Conservation (phyloP, 2,797 vertebrate genomes). For the Hypotaenidia okinawae region DNA sequence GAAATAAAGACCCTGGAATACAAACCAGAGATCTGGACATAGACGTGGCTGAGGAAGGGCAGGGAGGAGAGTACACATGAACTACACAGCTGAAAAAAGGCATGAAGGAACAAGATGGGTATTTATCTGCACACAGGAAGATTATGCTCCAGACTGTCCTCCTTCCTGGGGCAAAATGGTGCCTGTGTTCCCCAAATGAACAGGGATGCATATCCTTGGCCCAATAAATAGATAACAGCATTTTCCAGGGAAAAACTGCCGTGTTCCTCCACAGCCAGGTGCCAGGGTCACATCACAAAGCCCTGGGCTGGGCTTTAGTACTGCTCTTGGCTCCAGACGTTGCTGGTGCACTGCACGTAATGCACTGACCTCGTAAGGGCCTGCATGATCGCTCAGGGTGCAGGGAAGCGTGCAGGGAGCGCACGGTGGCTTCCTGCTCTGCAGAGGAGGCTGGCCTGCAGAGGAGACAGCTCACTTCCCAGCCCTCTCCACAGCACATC, state of each 20-base stretch:
- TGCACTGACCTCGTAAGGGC: background rate
- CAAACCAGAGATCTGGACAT: background rate
- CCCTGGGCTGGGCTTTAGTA: background rate
- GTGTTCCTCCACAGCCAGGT: background rate
- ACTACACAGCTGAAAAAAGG: background rate
- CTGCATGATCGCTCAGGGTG: rapidly evolving
- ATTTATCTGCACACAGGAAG: background rate
- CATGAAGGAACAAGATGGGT: background rate
- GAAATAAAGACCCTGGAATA: background rate
- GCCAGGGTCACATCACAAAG: background rate
- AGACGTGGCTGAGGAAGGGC: background rate
- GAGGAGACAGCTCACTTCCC: background rate
- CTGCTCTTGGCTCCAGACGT: background rate
- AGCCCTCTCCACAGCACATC: background rate
- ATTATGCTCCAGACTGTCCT: rapidly evolving
- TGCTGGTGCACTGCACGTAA: background rate
- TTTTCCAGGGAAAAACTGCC: background rate
- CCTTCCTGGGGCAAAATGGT: background rate
- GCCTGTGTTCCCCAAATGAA: background rate
- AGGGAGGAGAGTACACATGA: background rate
- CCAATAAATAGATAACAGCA: background rate
- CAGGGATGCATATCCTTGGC: background rate
- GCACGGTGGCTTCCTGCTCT: background rate
- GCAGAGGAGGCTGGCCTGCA: background rate
- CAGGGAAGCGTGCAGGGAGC: background rate